These are phyloP conservation scores for Marmota flaviventris DNA, from an alignment of 2,113 vertebrate genomes.

Conservation along the genomic window DNA sequence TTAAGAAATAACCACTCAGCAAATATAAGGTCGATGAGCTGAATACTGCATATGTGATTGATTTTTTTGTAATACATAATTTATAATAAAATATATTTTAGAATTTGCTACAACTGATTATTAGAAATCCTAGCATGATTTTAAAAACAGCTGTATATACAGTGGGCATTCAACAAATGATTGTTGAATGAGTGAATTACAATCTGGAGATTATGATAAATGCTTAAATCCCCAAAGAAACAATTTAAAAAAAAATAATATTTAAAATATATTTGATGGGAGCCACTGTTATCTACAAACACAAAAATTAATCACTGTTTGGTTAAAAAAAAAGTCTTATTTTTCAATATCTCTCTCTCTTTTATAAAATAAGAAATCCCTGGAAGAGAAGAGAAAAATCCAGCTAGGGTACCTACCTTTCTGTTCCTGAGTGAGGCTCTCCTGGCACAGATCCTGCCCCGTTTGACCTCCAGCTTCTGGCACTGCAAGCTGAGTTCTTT, in stretches of 20 bases:
- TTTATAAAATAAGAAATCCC: not conserved
- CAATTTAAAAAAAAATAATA: not conserved
- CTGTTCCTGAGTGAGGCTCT: constrained; percentile 95
- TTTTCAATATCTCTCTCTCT: not conserved
- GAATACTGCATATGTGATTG: not conserved
- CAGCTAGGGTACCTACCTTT: constrained; percentile 88
- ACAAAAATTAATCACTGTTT: not conserved
- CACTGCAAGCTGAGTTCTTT: constrained; percentile 87
- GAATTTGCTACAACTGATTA: not conserved
- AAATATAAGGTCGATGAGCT: not conserved
- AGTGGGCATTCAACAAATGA: not conserved
- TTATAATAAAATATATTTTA: constrained; percentile 40
- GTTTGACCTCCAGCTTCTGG: constrained; percentile 92
- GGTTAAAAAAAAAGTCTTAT: not conserved
- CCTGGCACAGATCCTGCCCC: constrained; percentile 92
- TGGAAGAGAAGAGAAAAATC: not conserved
- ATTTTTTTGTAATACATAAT: not conserved
- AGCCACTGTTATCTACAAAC: not conserved
- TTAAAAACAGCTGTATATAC: not conserved
- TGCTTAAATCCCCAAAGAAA: constrained; percentile 20
- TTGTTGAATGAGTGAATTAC: not conserved
- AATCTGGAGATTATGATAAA: constrained; percentile 41
- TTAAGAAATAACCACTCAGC: not conserved
- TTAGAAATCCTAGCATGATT: not conserved
- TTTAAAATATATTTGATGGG: not conserved